phyloP scores from a whole-genome alignment of 2,113 vertebrate species.

The Prionailurus viverrinus region DNA sequence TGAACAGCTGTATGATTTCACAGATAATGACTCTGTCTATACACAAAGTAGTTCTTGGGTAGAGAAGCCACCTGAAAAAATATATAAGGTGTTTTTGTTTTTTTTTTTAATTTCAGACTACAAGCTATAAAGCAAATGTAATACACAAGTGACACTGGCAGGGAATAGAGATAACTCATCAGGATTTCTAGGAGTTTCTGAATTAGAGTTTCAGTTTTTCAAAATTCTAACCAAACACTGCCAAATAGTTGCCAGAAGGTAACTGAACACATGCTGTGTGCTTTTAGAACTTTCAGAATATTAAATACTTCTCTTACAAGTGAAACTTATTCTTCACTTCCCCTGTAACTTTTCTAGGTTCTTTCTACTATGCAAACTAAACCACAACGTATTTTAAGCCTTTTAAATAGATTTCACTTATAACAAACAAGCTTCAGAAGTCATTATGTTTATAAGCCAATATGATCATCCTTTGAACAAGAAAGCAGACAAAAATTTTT shows the following conservation, averaged over 20 bases:
- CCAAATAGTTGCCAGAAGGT: neutral
- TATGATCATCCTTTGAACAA: conserved; percentile 17
- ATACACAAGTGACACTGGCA: conserved; percentile 22
- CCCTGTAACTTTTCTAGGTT: conserved; percentile 16
- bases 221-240: conserved; percentile 45
- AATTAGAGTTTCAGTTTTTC: conserved; percentile 39
- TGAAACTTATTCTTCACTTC: conserved; percentile 66
- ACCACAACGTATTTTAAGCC: neutral
- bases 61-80: conserved; percentile 16
- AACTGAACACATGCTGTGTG: neutral
- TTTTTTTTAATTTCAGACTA: conserved; percentile 35
- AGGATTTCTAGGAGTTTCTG: neutral
- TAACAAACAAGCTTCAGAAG: conserved; percentile 39
- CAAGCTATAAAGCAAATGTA: conserved; percentile 55
- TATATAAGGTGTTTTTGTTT: neutral
- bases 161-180: conserved; percentile 34
- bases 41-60: neutral
- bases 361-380: conserved; percentile 65
- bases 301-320: conserved; percentile 41
- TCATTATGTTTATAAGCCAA: conserved; percentile 24
- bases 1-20: neutral
- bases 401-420: conserved; percentile 49
- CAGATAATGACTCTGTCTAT: conserved; percentile 24
- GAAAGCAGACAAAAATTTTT: conserved; percentile 33
- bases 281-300: conserved; percentile 49